Percentiles rank a stretch among this genome's conserved stretches.
Evolutionary conservation across 1,140 invertebrate genomes (phyloP).

Genomic region (Danaus plexippus): DNA sequence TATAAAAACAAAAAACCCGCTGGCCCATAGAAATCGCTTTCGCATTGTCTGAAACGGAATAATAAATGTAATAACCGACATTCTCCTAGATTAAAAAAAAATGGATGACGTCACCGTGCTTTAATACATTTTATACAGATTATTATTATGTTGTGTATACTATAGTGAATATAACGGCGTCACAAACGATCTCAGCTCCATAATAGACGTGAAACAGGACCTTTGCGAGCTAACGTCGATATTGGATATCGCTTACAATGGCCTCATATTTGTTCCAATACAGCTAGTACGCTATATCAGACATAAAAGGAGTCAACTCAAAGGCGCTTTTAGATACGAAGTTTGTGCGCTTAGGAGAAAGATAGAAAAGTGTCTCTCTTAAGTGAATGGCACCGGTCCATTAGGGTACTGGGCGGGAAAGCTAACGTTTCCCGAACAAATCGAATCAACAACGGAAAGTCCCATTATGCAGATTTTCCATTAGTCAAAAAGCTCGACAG

Average conservation of each 20-base stretch:
- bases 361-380: slow-evolving; percentile 38
- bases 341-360: slow-evolving; percentile 7
- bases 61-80: too few species aligned
- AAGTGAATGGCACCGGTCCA: slow-evolving; percentile 47
- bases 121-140: too few species aligned
- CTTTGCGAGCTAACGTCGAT: slow-evolving; percentile 24
- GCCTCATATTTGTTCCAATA: slow-evolving; percentile 32
- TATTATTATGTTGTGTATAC: too few species aligned
- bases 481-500: slow-evolving; percentile 47
- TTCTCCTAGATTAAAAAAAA: too few species aligned
- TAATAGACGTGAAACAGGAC: slow-evolving; percentile 37
- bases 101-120: too few species aligned
- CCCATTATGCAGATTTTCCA: slow-evolving; percentile 67
- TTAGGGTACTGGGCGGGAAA: slow-evolving; percentile 28
- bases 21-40: slow-evolving; percentile 38
- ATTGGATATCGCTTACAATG: slow-evolving; percentile 53
- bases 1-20: slow-evolving; percentile 31
- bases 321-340: slow-evolving; percentile 21
- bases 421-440: slow-evolving; percentile 49
- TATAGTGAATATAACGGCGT: too few species aligned
- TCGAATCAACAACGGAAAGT: slow-evolving; percentile 49
- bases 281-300: slow-evolving; percentile 32
- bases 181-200: slow-evolving; percentile 23
- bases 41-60: slow-evolving; percentile 31
- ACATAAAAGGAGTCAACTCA: slow-evolving; percentile 32